Percentiles rank a stretch among this genome's conserved stretches.
Conservation (phyloP, 2,888 invertebrate genomes). For the Drosophila emarginata region DNA sequence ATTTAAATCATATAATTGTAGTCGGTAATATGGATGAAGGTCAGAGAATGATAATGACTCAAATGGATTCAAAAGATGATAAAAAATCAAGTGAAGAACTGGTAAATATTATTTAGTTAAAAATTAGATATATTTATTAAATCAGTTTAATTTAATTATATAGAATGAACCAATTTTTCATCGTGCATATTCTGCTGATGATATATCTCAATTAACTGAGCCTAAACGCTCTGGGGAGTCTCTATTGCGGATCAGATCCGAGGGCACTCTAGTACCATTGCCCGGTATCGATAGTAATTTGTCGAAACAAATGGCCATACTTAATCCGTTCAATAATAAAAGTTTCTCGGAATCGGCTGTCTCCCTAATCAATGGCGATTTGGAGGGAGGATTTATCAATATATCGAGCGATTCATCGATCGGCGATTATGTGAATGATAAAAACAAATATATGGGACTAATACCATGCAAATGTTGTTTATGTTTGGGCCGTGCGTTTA, state of each 20-base stretch:
- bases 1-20: slow-evolving; percentile 3
- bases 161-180: background rate
- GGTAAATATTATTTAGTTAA: background rate
- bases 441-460: background rate
- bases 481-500: background rate
- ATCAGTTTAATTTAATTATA: too few relatives aligned
- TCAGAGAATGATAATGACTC: background rate
- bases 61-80: background rate
- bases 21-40: background rate
- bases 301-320: slow-evolving; percentile 18
- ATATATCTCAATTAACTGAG: background rate
- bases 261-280: slow-evolving; percentile 19
- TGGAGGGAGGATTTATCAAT: background rate
- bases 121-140: too few relatives aligned
- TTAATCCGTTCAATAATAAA: background rate
- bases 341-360: background rate
- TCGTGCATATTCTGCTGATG: slow-evolving; percentile 1
- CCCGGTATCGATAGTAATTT: slow-evolving; percentile 13
- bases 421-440: background rate
- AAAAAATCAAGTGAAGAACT: background rate
- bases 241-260: slow-evolving; percentile 14
- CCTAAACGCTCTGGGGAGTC: background rate
- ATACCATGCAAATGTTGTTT: background rate
- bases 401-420: background rate
- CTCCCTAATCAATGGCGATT: background rate